Base-by-base conservation (phyloP, 2,888 invertebrate species). In the Drosophila pseudotakahashii region DNA sequence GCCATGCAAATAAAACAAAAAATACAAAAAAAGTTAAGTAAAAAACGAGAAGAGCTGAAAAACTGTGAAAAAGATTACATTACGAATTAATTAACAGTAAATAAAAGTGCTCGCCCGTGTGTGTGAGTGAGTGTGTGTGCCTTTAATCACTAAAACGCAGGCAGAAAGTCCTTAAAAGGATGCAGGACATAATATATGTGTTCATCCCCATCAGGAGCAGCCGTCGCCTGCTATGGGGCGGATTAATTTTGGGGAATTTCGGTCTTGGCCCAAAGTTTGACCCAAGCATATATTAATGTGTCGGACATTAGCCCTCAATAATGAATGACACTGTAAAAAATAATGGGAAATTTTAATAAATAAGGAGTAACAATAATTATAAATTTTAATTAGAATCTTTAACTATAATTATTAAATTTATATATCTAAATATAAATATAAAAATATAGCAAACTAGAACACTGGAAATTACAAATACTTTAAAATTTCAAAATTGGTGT, bases 161-260 rank as follows among this genome's bases (percentile, higher is more conserved):
- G 19, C 14, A 23, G n/a, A 19, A 5, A 9, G 13, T 30, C 45
- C 30, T 6, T 14, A n/a, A 30, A 47, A 10, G 45, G 45, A 37
- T 14, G n/a, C 13, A 30, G n/a, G 4, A 23, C 0, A 7, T 3
- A 7, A 9, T 6, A 30, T 16, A 9, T 7, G 16, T n/a, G 16
- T n/a, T 19, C 19, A 41, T 10, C 16, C 36, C 10, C 34, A 34
- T 19, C 16, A 37, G 37, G 10, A 11, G 37, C 23, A n/a, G 44
- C 16, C 10, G 14, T 41, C 41, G 11, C 42, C 10, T 19, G 19
- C 6, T 42, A 6, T 11, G 42, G 11, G 19, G 42, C 19, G 42
- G 30, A 41, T 76, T 78, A 71, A 74, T 81, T 81, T 71, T 54
- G 63, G 70, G 75, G 62, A 75, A 80, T 73, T 81, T 63, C 19